Base-by-base conservation (phyloP, 2,888 invertebrate genomes). In the Megaustenia siamemsis region DNA sequence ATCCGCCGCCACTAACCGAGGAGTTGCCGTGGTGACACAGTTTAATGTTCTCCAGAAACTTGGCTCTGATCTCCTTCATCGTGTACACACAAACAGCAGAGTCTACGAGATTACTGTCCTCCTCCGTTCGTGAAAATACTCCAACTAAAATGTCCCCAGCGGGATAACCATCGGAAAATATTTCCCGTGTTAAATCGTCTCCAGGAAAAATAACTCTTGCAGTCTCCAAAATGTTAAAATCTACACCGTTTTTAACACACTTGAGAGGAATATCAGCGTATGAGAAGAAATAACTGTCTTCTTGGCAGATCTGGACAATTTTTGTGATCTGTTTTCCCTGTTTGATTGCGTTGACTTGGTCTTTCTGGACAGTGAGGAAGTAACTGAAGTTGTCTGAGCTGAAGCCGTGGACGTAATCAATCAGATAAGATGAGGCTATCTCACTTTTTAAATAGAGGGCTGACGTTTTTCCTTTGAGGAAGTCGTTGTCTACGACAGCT, bases 201-300 rank as follows among this genome's bases (percentile, higher is more conserved):
- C 98, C 98, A 0, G 99, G 97, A 94, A 97, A 97, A 49, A 98
- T 98, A 53, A 98, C 96, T 93, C 97, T 98, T 0, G 98, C 98
- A 53, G 99, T 98, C 93, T 98, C 98, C 10, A 98, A 97, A 82
- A 98, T 95, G 94, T 98, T 98, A 94, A 98, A 99, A 82, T 90
- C 88, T 77, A 87, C 86, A 56, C 87, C 86, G 71, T 89, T 88
- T n/a, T 86, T 86, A 4, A 96, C 97, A 94, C 99, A 99, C 90
- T 98, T 97, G 93, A 99, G 96, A 15, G 99, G 98, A 90, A 99
- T 98, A 95, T 99, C 99, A 32, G 98, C 98, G 94, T 99, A 99
- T 21, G 98, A 99, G 94, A 98, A 98, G 94, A 98, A 99, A 93
- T 98, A 97, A 89, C 97, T 96, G 93, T 99, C 99, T 92, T 98